Evolutionary conservation across 2,888 invertebrate genomes (phyloP).

Genomic region (Sipha maydis): DNA sequence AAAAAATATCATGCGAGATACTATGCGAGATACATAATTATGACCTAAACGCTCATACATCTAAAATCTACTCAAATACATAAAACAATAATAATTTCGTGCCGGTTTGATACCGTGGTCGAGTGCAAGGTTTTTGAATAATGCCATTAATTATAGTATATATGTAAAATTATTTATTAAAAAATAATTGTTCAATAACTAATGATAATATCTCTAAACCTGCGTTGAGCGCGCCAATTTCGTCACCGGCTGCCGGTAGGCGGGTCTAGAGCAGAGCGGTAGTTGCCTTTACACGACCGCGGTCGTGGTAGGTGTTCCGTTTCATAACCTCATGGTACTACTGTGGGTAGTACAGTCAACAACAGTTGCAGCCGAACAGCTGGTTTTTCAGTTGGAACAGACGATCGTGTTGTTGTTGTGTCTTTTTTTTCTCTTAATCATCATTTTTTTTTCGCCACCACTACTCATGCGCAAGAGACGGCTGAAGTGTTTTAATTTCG

Average conservation of each 20-base stretch:
- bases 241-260: too few species aligned
- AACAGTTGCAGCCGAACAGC: too few species aligned
- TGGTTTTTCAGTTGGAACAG: conserved; percentile 3
- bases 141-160: too few species aligned
- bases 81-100: too few species aligned
- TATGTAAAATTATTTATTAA: too few species aligned
- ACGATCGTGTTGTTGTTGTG: conserved; percentile 52
- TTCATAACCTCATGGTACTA: conserved; percentile 56
- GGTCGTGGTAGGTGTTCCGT: conserved; percentile 27
- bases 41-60: too few species aligned
- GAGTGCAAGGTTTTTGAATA: too few species aligned
- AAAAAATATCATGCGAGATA: too few species aligned
- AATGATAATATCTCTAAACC: background rate
- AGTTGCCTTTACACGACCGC: background rate
- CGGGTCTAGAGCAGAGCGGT: background rate
- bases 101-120: too few species aligned
- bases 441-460: conserved; percentile 31
- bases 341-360: conserved; percentile 20
- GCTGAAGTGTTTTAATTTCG: conserved; percentile 60
- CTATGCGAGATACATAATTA: too few species aligned
- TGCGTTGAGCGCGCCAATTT: conserved; percentile 31
- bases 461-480: conserved; percentile 36
- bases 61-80: too few species aligned
- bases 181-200: too few species aligned
- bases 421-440: conserved; percentile 47